Conservation (phyloP, 30 jellyfish, hydroid and myxozoan species). For the Sanderia malayensis region DNA sequence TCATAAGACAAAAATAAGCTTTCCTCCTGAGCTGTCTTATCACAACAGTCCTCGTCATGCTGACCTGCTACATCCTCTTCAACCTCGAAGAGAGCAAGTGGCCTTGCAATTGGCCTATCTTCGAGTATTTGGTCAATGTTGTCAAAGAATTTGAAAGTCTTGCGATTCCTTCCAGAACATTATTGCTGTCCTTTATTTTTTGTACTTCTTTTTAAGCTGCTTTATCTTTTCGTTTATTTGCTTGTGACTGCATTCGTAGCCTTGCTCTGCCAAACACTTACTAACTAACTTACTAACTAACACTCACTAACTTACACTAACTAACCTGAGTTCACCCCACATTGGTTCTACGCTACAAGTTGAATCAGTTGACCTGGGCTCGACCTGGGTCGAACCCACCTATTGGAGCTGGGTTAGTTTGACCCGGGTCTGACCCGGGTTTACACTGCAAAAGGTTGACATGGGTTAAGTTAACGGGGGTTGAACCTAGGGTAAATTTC, state of each 20-base stretch:
- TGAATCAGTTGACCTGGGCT: background rate
- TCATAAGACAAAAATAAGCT: too few species aligned
- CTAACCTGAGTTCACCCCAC: background rate
- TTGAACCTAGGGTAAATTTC: background rate
- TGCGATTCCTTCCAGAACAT: slow-evolving; percentile 28
- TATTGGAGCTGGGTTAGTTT: background rate
- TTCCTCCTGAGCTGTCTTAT: background rate
- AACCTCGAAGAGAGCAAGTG: slow-evolving; percentile 20
- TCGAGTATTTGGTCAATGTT: slow-evolving; percentile 25
- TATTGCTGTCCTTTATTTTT: slow-evolving; percentile 24
- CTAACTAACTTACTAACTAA: slow-evolving; percentile 13
- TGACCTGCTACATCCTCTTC: background rate
- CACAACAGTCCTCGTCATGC: background rate
- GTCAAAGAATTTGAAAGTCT: slow-evolving; percentile 12
- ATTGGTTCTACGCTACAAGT: background rate
- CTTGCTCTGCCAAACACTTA: slow-evolving; percentile 9
- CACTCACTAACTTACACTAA: slow-evolving; percentile 19
- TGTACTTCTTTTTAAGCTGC: slow-evolving; percentile 18
- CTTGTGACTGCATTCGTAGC: background rate
- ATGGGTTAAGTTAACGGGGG: background rate
- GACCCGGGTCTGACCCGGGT: slow-evolving; percentile 1
- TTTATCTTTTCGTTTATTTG: slow-evolving; percentile 28
- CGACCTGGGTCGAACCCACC: slow-evolving; percentile 5
- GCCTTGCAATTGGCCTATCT: slow-evolving; percentile 43
- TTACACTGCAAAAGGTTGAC: background rate